Base-by-base conservation (phyloP, 2,797 vertebrate genomes). In the Acanthurus tractus region DNA sequence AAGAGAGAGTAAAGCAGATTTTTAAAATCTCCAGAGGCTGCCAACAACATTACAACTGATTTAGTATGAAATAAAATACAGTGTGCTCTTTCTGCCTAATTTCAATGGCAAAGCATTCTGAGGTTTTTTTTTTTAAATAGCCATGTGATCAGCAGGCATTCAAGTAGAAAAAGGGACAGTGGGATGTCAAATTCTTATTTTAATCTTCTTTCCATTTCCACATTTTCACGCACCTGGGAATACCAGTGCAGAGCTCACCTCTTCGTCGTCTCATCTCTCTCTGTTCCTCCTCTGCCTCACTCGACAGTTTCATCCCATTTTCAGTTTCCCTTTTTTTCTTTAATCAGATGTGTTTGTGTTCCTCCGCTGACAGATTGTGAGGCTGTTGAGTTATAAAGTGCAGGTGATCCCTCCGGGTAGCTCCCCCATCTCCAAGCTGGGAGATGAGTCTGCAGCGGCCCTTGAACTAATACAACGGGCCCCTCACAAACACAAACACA, bases 161-260 rank as follows among this genome's bases (percentile, higher is more conserved):
- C 1, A 1, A 57, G 53, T 46, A 66, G 59, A 81, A 79, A 76
- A 49, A 2, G 38, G 52, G 62, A 63, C 62, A 23, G 38, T 46
- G 23, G 83, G 75, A 84, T 74, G 79, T 84, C 42, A 84, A 75
- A 74, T 63, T 71, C 25, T 53, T 64, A 25, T 74, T 83, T 59
- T 61, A 81, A 81, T 81, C 45, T 88, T 74, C 40, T 74, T 76
- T 81, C 58, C 49, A 64, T 88, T 83, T 83, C 34, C 75, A 66
- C 63, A 54, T 79, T 82, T 77, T 61, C 54, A 67, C n/a, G 3
- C 85, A 77, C 72, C 58, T 79, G 89, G 84, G 80, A 86, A 85
- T 81, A 81, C 29, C 49, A 56, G 40, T 18, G 59, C 62, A 42
- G 23, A 34, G 52, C 63, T 70, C 63, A 57, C 29, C 58, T 85